These are phyloP conservation scores for Trinectes maculatus DNA, from an alignment of 2,113 vertebrate species.

Conservation along the genomic window DNA sequence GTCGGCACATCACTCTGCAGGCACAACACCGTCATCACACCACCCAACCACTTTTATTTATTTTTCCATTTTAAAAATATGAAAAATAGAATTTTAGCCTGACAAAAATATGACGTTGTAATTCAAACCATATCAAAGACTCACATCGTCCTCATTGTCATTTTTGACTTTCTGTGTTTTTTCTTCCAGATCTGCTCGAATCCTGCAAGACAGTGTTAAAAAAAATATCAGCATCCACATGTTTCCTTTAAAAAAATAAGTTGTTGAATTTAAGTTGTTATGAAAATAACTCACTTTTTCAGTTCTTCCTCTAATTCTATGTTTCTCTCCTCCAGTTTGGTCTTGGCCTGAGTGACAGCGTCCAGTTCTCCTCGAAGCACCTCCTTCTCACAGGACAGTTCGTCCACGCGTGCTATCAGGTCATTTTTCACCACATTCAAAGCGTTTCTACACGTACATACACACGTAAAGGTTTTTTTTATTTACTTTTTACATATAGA, in stretches of 20 bases:
- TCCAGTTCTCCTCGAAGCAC: slow-evolving; percentile 90
- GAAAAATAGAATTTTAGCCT: background rate
- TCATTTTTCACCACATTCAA: slow-evolving; percentile 98
- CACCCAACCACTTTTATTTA: fast-evolving
- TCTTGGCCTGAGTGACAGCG: slow-evolving; percentile 88
- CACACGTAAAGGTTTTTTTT: background rate
- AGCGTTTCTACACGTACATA: slow-evolving; percentile 86
- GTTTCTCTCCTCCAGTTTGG: slow-evolving; percentile 93
- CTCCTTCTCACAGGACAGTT: slow-evolving; percentile 94
- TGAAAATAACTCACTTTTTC: slow-evolving; percentile 85
- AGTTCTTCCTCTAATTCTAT: slow-evolving; percentile 95
- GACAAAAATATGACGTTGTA: background rate
- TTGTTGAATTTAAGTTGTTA: too few relatives aligned
- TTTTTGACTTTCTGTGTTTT: slow-evolving; percentile 89
- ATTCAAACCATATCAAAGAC: slow-evolving; percentile 63
- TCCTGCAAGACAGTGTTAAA: slow-evolving; percentile 73
- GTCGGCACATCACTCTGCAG: slow-evolving; percentile 94
- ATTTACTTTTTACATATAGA: too few relatives aligned
- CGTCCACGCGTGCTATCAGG: slow-evolving; percentile 92
- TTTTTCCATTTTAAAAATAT: too few relatives aligned
- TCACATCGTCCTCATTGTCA: slow-evolving; percentile 92
- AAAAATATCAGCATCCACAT: background rate
- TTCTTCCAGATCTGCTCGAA: slow-evolving; percentile 89
- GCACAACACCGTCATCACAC: background rate
- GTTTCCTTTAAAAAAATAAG: too few relatives aligned